Evolutionary conservation across 2,797 vertebrate genomes (phyloP).

Genomic region (Spheniscus humboldti): DNA sequence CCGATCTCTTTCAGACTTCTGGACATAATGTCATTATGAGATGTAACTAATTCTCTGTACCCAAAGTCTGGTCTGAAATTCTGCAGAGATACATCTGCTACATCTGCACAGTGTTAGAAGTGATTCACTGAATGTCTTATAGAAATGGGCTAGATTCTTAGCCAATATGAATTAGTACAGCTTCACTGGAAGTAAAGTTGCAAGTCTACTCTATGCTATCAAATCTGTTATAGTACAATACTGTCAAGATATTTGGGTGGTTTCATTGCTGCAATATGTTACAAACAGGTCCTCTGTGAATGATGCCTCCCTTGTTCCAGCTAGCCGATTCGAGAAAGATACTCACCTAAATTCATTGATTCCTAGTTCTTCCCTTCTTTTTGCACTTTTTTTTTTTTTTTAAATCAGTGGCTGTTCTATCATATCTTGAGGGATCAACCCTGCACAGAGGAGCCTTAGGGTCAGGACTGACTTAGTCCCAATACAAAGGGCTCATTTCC

Average conservation of each 20-base stretch:
- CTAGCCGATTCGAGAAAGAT: not conserved
- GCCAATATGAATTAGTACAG: not conserved
- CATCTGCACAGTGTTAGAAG: not conserved
- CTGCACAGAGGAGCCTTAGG: not conserved
- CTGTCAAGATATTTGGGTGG: not conserved
- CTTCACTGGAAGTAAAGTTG: not conserved
- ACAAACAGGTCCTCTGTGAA: not conserved
- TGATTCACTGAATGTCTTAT: not conserved
- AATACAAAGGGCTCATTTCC: not conserved
- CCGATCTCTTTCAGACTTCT: slow-evolving; percentile 30
- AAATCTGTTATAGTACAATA: not conserved
- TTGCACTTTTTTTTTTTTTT: not conserved
- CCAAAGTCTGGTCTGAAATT: not conserved
- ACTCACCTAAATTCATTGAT: not conserved
- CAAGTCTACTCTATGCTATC: not conserved
- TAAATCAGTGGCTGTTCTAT: not conserved
- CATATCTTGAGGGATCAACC: accelerated
- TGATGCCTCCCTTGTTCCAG: not conserved
- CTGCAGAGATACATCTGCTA: not conserved
- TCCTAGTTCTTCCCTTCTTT: not conserved
- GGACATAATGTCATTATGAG: slow-evolving; percentile 21
- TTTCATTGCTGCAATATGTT: not conserved
- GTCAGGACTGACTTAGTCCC: not conserved
- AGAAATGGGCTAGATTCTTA: not conserved
- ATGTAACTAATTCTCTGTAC: slow-evolving; percentile 14